Evolutionary conservation across 2,888 invertebrate species (phyloP).

Genomic region (Diplolepis rosae): DNA sequence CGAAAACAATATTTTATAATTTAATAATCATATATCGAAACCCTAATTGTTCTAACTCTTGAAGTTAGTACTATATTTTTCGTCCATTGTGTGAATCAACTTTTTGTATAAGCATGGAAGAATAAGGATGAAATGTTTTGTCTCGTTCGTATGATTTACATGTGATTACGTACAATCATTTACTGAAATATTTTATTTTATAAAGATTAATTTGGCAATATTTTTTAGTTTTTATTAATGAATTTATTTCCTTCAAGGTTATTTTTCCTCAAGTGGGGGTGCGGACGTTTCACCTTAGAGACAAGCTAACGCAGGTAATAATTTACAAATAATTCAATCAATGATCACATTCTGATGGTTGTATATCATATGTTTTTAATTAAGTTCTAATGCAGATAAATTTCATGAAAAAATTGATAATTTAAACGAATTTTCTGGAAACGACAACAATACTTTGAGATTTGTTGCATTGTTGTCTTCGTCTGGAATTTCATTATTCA

Average conservation of each 20-base stretch:
- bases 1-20: neutral
- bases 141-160: conserved; percentile 27
- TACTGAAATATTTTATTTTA: neutral
- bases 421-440: too few species aligned
- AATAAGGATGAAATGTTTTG: conserved; percentile 5
- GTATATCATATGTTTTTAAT: neutral
- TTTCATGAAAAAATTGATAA: too few species aligned
- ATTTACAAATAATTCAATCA: neutral
- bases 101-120: neutral
- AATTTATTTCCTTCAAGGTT: neutral
- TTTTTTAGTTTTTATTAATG: neutral
- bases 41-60: neutral
- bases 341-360: neutral
- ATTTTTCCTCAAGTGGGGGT: neutral
- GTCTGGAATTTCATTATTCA: too few species aligned
- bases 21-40: neutral
- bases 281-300: neutral
- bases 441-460: too few species aligned
- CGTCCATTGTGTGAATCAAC: neutral
- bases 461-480: too few species aligned
- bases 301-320: neutral
- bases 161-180: neutral
- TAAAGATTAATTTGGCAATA: neutral
- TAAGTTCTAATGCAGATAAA: too few species aligned
- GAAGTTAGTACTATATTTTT: neutral